phyloP scores from a whole-genome alignment of 1,140 invertebrate genomes.

The Phymastichus coffea region DNA sequence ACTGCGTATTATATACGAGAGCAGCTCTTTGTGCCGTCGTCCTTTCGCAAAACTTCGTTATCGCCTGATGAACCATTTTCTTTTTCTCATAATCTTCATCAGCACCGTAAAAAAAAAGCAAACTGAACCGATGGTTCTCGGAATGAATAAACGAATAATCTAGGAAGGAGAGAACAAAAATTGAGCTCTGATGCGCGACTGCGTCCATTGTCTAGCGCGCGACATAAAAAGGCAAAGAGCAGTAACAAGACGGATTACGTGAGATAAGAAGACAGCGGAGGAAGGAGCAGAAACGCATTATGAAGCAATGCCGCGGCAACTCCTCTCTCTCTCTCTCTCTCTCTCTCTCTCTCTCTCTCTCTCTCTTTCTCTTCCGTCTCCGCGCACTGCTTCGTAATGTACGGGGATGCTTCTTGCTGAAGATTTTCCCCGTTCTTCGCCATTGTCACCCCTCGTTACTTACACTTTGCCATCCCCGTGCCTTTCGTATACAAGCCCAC shows the following conservation, averaged over 20 bases:
- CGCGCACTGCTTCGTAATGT: too few relatives aligned
- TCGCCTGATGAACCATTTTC: too few relatives aligned
- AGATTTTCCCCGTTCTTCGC: constrained; percentile 23
- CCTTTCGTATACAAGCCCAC: constrained; percentile 36
- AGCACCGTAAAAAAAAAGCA: too few relatives aligned
- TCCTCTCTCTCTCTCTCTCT: constrained; percentile 5
- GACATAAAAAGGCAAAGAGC: not conserved
- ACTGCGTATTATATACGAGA: not conserved
- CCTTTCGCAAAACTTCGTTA: too few relatives aligned
- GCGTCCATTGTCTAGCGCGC: not conserved
- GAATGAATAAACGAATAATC: too few relatives aligned
- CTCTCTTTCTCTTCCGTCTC: too few relatives aligned
- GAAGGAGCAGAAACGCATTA: constrained; percentile 26
- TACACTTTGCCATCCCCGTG: constrained; percentile 21
- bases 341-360: too few relatives aligned
- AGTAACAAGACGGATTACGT: not conserved
- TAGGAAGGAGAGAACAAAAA: too few relatives aligned
- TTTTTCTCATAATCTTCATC: too few relatives aligned
- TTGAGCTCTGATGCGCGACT: not conserved
- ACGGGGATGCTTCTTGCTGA: constrained; percentile 12
- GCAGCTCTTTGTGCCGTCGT: not conserved
- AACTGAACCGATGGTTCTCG: too few relatives aligned
- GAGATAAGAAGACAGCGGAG: not conserved
- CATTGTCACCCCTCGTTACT: constrained; percentile 13
- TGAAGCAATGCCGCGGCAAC: constrained; percentile 11